These are phyloP conservation scores for Mycetomoellerius zeteki DNA, from an alignment of 1,140 invertebrate species.

Conservation along the genomic window DNA sequence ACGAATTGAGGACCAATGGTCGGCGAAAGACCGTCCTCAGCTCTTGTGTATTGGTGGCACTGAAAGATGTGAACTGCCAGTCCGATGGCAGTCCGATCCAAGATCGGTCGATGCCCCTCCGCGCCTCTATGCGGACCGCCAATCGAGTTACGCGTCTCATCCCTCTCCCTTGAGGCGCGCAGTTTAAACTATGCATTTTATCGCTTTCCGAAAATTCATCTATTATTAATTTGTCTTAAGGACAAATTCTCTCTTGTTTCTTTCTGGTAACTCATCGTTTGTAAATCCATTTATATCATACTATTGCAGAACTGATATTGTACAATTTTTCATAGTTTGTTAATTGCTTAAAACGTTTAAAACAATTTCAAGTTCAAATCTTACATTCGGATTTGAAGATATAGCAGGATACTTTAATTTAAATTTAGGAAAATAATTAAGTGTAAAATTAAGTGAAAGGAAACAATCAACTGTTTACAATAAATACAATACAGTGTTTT, in stretches of 20 bases:
- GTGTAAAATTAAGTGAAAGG: neutral
- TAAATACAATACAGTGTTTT: neutral
- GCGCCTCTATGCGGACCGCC: slow-evolving; percentile 67
- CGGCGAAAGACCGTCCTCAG: slow-evolving; percentile 88
- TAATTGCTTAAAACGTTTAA: neutral
- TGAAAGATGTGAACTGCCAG: slow-evolving; percentile 87
- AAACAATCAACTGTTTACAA: slow-evolving; percentile 20
- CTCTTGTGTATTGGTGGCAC: slow-evolving; percentile 89
- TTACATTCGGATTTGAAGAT: neutral
- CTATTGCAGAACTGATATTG: neutral
- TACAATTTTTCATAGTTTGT: neutral
- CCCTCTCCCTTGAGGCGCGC: slow-evolving; percentile 65
- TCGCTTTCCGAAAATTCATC: neutral
- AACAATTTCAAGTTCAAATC: neutral
- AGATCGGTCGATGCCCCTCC: slow-evolving; percentile 83
- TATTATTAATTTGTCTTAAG: neutral
- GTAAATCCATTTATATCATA: neutral
- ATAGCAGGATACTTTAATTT: neutral
- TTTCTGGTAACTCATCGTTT: neutral
- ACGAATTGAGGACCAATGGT: slow-evolving; percentile 90
- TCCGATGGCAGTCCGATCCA: slow-evolving; percentile 85
- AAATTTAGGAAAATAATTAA: neutral
- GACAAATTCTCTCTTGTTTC: neutral
- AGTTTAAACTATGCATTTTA: slow-evolving; percentile 54
- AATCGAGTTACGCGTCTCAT: slow-evolving; percentile 72